Evolutionary conservation across 2,113 vertebrate species (phyloP).

Genomic region (Manacus vitellinus): DNA sequence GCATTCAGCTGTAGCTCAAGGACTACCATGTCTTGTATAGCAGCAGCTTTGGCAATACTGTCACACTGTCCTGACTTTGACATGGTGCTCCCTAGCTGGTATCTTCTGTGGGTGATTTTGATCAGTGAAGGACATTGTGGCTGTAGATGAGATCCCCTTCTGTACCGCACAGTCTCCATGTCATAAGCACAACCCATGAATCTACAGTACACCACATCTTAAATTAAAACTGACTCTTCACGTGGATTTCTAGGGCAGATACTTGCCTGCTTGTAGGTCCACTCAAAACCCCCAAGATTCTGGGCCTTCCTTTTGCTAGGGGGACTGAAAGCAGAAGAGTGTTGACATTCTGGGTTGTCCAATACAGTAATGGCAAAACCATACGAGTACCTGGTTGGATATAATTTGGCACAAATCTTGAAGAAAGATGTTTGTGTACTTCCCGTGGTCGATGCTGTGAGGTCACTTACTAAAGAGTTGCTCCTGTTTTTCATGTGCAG

Average conservation of each 20-base stretch:
- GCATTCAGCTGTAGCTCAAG: not conserved
- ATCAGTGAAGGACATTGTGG: not conserved
- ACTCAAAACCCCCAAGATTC: fast-evolving
- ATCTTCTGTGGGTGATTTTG: not conserved
- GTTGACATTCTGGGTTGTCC: not conserved
- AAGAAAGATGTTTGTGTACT: not conserved
- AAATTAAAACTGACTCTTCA: not conserved
- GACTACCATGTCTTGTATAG: fast-evolving
- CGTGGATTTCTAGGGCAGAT: not conserved
- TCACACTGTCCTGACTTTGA: not conserved
- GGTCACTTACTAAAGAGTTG: not conserved
- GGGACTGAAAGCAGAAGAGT: not conserved
- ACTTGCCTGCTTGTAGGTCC: not conserved
- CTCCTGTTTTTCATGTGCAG: not conserved
- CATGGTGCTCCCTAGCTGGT: not conserved
- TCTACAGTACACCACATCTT: not conserved
- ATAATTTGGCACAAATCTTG: not conserved
- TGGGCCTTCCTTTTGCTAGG: not conserved
- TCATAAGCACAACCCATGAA: not conserved
- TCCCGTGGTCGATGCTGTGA: not conserved
- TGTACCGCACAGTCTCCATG: not conserved
- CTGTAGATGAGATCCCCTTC: not conserved
- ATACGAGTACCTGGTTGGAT: not conserved
- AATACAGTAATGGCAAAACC: fast-evolving
- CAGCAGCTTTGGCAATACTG: not conserved